Base-by-base conservation (phyloP, 2,797 vertebrate genomes). In the Gadopsis bispinosus region DNA sequence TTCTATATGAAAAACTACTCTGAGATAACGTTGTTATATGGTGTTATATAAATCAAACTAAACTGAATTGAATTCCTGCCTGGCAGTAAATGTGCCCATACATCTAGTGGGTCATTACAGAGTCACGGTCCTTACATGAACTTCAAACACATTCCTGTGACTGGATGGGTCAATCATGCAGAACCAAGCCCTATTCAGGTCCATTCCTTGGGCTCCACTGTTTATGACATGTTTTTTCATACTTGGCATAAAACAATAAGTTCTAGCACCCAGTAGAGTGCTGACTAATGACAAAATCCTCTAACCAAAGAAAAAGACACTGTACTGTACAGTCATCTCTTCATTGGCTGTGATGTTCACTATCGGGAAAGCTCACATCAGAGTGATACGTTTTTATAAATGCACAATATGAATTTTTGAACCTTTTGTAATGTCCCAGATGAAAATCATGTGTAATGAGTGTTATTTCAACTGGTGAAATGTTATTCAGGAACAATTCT, bases 101-200 rank as follows among this genome's bases (percentile, higher is more conserved):
- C 26, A 26, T 26, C 26, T 26, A 26, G 26, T 26, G 26, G 26
- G 26, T 26, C 26, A 26, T 26, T 26, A 26, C 26, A 26, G 26
- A 26, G 26, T 26, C 26, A 26, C 26, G 26, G 59, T 56, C 41
- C 73, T 56, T 69, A 80, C 85, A 55, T 75, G 71, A 82, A 91
- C 87, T 91, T 91, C 90, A 91, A 92, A 91, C 87, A 88, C 65
- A 75, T 91, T 90, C 85, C 89, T 88, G 74, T 74, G 75, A 84
- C 71, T 88, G n/a, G 65, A 83, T 79, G 84, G 87, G 67, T 87
- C 81, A 77, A 81, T 93, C 88, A 92, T 91, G 91, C 89, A 92
- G 88, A 93, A 89, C 81, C 64, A n/a, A 87, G 74, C 55, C 75
- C 84, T 56, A 89, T 93, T 91, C 87, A 91, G 86, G 56, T 70